These are phyloP conservation scores for Micropterix aruncella DNA, from an alignment of 2,888 invertebrate species.

Conservation along the genomic window DNA sequence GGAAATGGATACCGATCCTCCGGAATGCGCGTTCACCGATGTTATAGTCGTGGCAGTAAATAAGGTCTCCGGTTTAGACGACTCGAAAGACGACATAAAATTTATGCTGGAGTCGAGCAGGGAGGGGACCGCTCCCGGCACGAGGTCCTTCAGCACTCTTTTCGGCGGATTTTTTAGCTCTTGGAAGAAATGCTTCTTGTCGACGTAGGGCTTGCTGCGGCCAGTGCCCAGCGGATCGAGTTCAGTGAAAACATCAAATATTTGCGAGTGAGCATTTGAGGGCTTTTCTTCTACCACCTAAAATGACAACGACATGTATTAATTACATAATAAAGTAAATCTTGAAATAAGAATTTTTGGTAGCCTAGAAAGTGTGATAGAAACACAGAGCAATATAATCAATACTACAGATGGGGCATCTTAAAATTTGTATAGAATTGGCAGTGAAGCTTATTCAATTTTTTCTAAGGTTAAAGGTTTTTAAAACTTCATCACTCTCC, in stretches of 20 bases:
- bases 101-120: constrained; percentile 24
- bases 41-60: constrained; percentile 33
- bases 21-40: constrained; percentile 26
- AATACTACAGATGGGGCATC: too few species aligned
- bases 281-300: neutral
- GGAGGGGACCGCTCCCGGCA: constrained; percentile 27
- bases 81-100: constrained; percentile 19
- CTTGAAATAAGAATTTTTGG: too few species aligned
- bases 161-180: constrained; percentile 90
- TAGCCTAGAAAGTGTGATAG: too few species aligned
- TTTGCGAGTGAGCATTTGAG: constrained; percentile 6
- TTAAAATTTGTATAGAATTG: too few species aligned
- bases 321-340: too few species aligned
- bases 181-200: constrained; percentile 93
- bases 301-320: too few species aligned
- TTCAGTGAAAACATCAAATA: constrained; percentile 83
- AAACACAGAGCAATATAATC: too few species aligned
- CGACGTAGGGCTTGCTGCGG: constrained; percentile 82
- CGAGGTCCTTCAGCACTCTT: constrained; percentile 81
- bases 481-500: too few species aligned
- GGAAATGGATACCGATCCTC: constrained; percentile 33
- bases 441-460: too few species aligned
- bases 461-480: too few species aligned
- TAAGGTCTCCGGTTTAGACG: constrained; percentile 22
- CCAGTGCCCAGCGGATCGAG: constrained; percentile 88